Evolutionary conservation across 2,797 vertebrate genomes (phyloP).

Genomic region (Neosilurus mollespiculum): DNA sequence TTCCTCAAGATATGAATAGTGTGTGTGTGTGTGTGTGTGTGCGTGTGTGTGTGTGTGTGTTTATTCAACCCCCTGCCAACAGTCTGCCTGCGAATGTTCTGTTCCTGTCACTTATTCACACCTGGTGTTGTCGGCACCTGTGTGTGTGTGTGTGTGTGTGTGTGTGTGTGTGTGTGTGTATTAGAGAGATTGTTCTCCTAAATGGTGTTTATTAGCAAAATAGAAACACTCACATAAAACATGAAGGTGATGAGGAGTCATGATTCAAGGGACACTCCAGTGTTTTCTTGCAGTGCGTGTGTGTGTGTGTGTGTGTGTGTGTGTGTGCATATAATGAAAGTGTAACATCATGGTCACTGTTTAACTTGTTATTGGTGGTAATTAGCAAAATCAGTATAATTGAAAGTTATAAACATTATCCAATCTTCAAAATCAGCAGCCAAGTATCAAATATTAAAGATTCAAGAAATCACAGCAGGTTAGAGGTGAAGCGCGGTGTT

Average conservation of each 20-base stretch:
- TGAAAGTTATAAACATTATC: too few species aligned
- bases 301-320: conserved; percentile 13
- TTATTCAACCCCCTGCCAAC: conserved; percentile 27
- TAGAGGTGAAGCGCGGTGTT: too few species aligned
- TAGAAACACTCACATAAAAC: neutral
- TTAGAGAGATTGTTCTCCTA: neutral
- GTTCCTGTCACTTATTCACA: conserved; percentile 49
- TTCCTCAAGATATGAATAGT: neutral
- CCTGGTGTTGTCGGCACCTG: conserved; percentile 49
- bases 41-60: neutral
- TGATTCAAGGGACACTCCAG: neutral
- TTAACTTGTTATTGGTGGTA: neutral
- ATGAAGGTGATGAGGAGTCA: neutral
- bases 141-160: conserved; percentile 36
- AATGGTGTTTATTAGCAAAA: neutral
- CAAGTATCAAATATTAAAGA: too few species aligned
- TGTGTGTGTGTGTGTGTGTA: conserved; percentile 13
- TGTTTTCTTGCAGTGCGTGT: conserved; percentile 8
- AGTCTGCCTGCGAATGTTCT: conserved; percentile 49
- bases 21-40: neutral
- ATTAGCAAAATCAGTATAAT: too few species aligned
- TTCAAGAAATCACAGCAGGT: too few species aligned
- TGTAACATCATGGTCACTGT: neutral
- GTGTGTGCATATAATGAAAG: neutral
- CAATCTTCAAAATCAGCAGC: too few species aligned